phyloP scores from a whole-genome alignment of 2,113 vertebrate genomes.

The Dasyurus viverrinus region DNA sequence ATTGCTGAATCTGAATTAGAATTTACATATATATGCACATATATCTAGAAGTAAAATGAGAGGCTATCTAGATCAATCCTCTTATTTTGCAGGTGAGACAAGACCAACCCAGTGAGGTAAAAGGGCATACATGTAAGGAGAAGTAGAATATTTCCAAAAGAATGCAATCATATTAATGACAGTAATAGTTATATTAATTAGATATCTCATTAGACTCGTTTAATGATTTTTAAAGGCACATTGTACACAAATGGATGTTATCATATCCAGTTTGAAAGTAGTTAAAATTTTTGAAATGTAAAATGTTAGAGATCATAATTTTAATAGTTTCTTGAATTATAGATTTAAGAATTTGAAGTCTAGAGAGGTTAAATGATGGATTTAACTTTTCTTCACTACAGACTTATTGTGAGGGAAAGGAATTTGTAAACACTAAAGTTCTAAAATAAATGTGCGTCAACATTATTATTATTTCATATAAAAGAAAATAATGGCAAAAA shows the following conservation, averaged over 20 bases:
- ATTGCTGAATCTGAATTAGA: not conserved
- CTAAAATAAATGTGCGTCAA: not conserved
- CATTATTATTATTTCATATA: not conserved
- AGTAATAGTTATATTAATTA: slow-evolving; percentile 3
- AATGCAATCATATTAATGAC: not conserved
- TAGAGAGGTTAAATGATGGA: not conserved
- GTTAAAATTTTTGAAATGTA: not conserved
- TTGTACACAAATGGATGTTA: not conserved
- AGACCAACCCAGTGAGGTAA: not conserved
- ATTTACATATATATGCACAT: not conserved
- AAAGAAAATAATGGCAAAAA: not conserved
- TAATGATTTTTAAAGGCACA: slow-evolving; percentile 6
- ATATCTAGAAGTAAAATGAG: not conserved
- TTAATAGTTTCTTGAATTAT: not conserved
- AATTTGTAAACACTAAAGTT: not conserved
- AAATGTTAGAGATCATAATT: not conserved
- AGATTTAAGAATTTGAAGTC: not conserved
- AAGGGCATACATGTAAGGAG: not conserved
- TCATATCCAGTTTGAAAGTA: not conserved
- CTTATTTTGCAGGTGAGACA: not conserved
- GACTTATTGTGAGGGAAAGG: not conserved
- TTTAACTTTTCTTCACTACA: not conserved
- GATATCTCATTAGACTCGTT: not conserved
- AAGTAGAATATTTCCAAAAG: slow-evolving; percentile 13
- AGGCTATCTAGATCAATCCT: not conserved